A percentile compares a stretch with the other conserved stretches of the same genome.
Evolutionary conservation across 2,797 vertebrate genomes (phyloP).

Genomic region (Phalloptychus januarius): DNA sequence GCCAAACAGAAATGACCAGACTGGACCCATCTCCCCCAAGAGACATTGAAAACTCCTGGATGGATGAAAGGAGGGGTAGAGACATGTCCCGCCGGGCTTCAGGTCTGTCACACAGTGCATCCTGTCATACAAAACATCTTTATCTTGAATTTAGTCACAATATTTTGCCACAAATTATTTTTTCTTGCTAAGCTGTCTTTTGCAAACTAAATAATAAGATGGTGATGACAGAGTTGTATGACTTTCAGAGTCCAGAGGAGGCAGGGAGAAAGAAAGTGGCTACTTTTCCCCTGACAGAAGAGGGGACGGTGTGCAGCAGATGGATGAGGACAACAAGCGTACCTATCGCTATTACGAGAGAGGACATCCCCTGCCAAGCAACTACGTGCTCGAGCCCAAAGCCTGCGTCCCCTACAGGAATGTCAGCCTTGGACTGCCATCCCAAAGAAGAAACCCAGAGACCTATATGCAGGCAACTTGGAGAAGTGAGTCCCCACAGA

Average conservation of each 20-base stretch:
- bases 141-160: background rate
- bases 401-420: slow-evolving; percentile 82
- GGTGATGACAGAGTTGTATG: slow-evolving; percentile 20
- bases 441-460: slow-evolving; percentile 75
- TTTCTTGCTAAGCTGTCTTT: background rate
- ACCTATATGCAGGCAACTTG: slow-evolving; percentile 66
- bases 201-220: background rate
- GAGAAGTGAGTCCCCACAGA: slow-evolving; percentile 83
- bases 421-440: slow-evolving; percentile 80
- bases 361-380: slow-evolving; percentile 78
- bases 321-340: slow-evolving; percentile 57
- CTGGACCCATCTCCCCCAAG: slow-evolving; percentile 69
- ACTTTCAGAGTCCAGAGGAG: slow-evolving; percentile 70
- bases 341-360: slow-evolving; percentile 71
- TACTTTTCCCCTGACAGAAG: slow-evolving; percentile 81
- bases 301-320: slow-evolving; percentile 53
- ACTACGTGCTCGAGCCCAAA: slow-evolving; percentile 81
- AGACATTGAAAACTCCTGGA: slow-evolving; percentile 59
- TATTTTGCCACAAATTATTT: background rate
- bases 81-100: slow-evolving; percentile 66
- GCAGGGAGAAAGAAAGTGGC: slow-evolving; percentile 74
- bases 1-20: slow-evolving; percentile 73
- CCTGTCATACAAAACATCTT: background rate
- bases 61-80: slow-evolving; percentile 75
- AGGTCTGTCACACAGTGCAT: slow-evolving; percentile 60